phyloP scores from a whole-genome alignment of 1,140 invertebrate genomes.

The Lasioglossum albipes region DNA sequence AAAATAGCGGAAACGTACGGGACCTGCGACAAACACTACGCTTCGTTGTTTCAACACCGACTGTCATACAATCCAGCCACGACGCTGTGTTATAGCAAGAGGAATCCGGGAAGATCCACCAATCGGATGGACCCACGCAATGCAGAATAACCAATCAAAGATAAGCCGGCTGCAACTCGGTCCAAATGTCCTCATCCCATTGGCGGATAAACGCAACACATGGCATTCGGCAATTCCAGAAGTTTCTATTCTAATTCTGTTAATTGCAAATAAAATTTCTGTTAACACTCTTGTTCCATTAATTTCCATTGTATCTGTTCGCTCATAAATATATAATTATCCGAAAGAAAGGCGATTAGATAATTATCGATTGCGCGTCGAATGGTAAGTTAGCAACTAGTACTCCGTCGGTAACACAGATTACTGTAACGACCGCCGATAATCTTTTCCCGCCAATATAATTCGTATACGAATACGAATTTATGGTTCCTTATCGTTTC shows the following conservation, averaged over 20 bases:
- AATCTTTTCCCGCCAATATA: no score
- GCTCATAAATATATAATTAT: not conserved
- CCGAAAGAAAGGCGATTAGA: not conserved
- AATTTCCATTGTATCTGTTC: not conserved
- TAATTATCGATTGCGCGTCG: not conserved
- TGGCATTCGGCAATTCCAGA: constrained; percentile 41
- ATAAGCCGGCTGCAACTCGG: constrained; percentile 34
- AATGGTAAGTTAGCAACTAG: not conserved
- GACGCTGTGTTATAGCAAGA: constrained; percentile 48
- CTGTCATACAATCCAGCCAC: constrained; percentile 52
- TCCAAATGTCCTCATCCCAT: constrained; percentile 68
- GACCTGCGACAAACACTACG: not conserved
- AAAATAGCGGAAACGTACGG: constrained; percentile 26
- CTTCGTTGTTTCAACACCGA: constrained; percentile 55
- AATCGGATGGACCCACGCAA: constrained; percentile 74
- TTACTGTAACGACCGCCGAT: no score
- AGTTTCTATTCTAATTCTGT: constrained; percentile 26
- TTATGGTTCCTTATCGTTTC: no score
- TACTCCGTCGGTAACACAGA: no score
- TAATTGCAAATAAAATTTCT: not conserved
- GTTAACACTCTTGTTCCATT: no score
- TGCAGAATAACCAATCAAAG: constrained; percentile 66
- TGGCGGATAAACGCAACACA: constrained; percentile 45
- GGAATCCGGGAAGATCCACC: constrained; percentile 45
- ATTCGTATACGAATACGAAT: no score